phyloP scores from a whole-genome alignment of 2,797 vertebrate species.

The Micropoecilia bifurca region DNA sequence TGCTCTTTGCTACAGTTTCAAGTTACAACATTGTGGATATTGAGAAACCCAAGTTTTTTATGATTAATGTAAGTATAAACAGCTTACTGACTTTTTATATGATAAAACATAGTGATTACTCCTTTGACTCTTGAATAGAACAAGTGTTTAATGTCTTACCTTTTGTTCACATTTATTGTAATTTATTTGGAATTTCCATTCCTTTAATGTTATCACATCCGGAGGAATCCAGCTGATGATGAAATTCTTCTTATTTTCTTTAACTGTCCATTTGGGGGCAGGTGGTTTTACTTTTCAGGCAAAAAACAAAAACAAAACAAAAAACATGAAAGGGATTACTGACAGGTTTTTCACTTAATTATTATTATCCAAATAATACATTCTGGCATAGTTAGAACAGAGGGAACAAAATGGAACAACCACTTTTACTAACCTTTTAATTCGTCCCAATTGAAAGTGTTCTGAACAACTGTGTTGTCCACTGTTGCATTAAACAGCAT shows the following conservation, averaged over 20 bases:
- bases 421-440: accelerated
- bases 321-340: neutral
- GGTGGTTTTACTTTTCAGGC: conserved; percentile 41
- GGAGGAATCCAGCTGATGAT: conserved; percentile 33
- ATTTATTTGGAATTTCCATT: accelerated
- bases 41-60: too few species aligned
- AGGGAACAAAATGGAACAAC: neutral
- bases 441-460: accelerated
- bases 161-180: neutral
- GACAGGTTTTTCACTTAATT: neutral
- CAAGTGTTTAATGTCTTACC: conserved; percentile 40
- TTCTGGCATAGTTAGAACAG: neutral
- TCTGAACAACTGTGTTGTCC: neutral
- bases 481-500: conserved; percentile 45
- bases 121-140: too few species aligned
- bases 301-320: too few species aligned
- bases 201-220: accelerated
- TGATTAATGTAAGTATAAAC: too few species aligned
- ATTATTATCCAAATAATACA: neutral
- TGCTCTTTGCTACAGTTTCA: too few species aligned
- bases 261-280: conserved; percentile 22
- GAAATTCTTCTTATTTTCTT: neutral
- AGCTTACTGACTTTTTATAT: too few species aligned
- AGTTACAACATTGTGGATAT: too few species aligned
- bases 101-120: too few species aligned